Percentiles rank a stretch among this genome's conserved stretches.
These are phyloP conservation scores for Parnassius orleans DNA, from an alignment of 2,888 invertebrate species.

Conservation along the genomic window DNA sequence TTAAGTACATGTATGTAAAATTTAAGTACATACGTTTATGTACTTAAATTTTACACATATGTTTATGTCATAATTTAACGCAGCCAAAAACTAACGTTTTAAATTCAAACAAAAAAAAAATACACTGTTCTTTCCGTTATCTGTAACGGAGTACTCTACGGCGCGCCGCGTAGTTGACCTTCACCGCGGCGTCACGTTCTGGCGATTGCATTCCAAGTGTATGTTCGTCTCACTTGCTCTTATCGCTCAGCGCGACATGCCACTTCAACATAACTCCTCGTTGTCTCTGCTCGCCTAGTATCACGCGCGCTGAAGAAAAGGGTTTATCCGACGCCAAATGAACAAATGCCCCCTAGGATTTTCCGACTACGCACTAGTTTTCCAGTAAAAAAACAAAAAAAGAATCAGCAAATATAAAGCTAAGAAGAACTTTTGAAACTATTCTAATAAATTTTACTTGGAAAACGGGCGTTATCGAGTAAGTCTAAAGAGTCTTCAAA, in stretches of 20 bases:
- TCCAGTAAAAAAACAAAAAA: slow-evolving; percentile 41
- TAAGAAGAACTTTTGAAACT: not conserved
- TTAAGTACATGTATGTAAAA: too few species aligned
- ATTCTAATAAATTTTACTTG: too few species aligned
- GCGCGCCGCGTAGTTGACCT: slow-evolving; percentile 68
- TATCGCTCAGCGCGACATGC: slow-evolving; percentile 39
- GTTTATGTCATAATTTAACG: too few species aligned
- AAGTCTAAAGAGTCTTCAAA: not conserved
- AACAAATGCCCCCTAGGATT: slow-evolving; percentile 69
- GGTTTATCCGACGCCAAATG: slow-evolving; percentile 79
- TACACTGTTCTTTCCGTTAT: not conserved
- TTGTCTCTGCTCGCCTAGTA: slow-evolving; percentile 70
- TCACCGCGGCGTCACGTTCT: slow-evolving; percentile 60
- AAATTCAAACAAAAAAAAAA: not conserved
- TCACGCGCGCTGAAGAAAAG: slow-evolving; percentile 81
- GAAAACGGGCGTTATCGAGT: too few species aligned
- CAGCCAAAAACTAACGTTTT: not conserved
- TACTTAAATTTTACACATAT: too few species aligned
- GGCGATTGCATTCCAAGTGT: slow-evolving; percentile 65
- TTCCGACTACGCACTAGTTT: slow-evolving; percentile 67
- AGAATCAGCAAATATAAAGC: not conserved
- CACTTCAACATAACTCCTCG: slow-evolving; percentile 57
- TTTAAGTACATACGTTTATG: too few species aligned
- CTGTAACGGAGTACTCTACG: slow-evolving; percentile 51
- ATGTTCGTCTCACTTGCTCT: slow-evolving; percentile 59